Base-by-base conservation (phyloP, 1,140 invertebrate genomes). In the Drosophila malerkotliana region DNA sequence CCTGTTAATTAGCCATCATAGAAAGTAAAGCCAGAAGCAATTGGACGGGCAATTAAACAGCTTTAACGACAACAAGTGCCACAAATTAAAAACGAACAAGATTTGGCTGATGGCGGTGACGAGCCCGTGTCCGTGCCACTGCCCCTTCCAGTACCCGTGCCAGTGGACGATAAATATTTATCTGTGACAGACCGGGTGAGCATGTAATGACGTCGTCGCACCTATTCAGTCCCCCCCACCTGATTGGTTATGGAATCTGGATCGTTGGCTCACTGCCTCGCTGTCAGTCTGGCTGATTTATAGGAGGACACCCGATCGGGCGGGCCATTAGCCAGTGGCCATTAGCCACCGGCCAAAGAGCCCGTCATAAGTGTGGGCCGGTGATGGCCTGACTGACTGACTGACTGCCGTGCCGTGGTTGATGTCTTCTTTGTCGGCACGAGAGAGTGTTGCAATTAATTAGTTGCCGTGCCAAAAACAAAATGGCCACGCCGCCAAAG, bases 151-250 rank as follows among this genome's bases (percentile, higher is more conserved):
- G 34, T 37, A 12, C 1, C 32, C 47, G 32, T 21, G 76, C 30
- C 41, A n/a, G 44, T 47, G 44, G 8, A 45, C 47, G 58, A 75
- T 88, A 82, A 81, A 85, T 88, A 88, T 85, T 75, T 82, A 85
- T 78, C 79, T 28, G 14, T 15, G 41, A 54, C 68, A 24, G 59
- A 18, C 24, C 60, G 44, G 39, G 30, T 41, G 24, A 39, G 54
- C 68, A 60, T 83, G 54, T 73, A 68, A 69, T 69, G 39, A 55
- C 18, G 15, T 21, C 44, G 15, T 3, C 44, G 18, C 28, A 8
- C 28, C 51, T 14, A 14, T 6, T 28, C 24, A n/a, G 15, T 12
- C 2, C 30, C 18, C n/a, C 30, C 7, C n/a, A 18, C 24, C 51
- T 56, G 12, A 2, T 14, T 34, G 32, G 18, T 39, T 69, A 39